A percentile compares a stretch with the other conserved stretches of the same genome.
phyloP scores from a whole-genome alignment of 37 sponge, comb jelly and placozoan species.

The Tethya wilhelma region DNA sequence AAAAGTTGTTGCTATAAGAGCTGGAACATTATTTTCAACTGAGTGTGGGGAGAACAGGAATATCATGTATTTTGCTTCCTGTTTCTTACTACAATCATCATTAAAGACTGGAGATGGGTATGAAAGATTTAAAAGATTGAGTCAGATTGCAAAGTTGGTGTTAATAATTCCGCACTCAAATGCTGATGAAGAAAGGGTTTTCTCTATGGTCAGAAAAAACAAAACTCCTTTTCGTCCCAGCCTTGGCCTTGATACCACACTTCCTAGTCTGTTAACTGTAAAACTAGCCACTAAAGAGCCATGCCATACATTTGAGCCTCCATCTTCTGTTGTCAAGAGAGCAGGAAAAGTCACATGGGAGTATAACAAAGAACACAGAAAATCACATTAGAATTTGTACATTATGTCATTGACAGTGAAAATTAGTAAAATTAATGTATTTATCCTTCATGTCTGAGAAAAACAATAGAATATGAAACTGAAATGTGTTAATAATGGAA shows the following conservation, averaged over 20 bases:
- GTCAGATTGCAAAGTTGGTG: neutral
- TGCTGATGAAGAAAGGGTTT: constrained; percentile 37
- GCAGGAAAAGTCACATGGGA: constrained; percentile 9
- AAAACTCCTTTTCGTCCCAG: constrained; percentile 26
- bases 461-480: too few relatives aligned
- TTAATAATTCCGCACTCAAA: constrained; percentile 52
- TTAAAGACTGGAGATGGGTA: neutral
- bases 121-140: constrained; percentile 8
- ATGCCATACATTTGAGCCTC: constrained; percentile 38
- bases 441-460: too few relatives aligned
- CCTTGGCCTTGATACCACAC: constrained; percentile 29
- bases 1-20: too few relatives aligned
- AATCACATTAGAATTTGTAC: neutral
- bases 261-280: constrained; percentile 18
- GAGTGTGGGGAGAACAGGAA: too few relatives aligned
- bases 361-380: constrained; percentile 23
- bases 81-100: too few relatives aligned
- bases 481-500: too few relatives aligned
- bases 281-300: constrained; percentile 11
- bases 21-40: too few relatives aligned
- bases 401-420: too few relatives aligned
- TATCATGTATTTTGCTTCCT: too few relatives aligned
- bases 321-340: neutral
- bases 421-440: too few relatives aligned
- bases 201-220: constrained; percentile 34